Base-by-base conservation (phyloP, 2,888 invertebrate species). In the Creontiades dilutus region DNA sequence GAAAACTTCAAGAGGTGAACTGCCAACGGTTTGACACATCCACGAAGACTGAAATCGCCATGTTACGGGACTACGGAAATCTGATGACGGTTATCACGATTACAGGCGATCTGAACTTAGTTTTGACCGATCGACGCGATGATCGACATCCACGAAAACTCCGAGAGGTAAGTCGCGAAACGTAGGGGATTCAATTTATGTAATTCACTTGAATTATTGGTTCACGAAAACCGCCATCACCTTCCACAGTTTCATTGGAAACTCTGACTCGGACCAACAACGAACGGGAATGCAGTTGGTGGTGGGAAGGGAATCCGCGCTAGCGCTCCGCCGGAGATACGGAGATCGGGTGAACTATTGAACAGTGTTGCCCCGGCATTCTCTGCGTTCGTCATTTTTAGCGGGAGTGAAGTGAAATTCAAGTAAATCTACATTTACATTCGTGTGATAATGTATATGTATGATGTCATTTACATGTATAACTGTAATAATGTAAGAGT, bases 1-100 rank as follows among this genome's bases (percentile, higher is more conserved):
- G 23, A 68, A 23, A 68, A 12, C 46, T 16, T 61, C 23, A 85
- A 57, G n/a, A 86, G 48, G 5, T 75, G 16, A 68, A 47, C 86
- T 37, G 57, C 46, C 37, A 12, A 16, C 12, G 86, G 27, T 75
- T 86, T 48, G 68, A 68, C 86, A 68, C 86, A 68, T 86, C 86
- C 86, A 86, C 75, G 86, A 86, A 68, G 68, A 46, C 86, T 37
- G 68, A 86, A 86, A 86, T 75, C 86, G 86, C 86, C 86, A 86
- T 86, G 86, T 75, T 86, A 86, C 86, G 75, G 52, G 23, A 52
- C n/a, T n/a, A n/a, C 47, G 52, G 52, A 52, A 82, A 48, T 82
- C 52, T 13, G 23, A 19, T 19, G 23, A 52, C 82, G 52, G 27
- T 27, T 52, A 48, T 23, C 47, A 47, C 52, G 52, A 48, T 19